Evolutionary conservation across 37 sponge, comb jelly and placozoan species (phyloP).

Genomic region (Tethya wilhelma): DNA sequence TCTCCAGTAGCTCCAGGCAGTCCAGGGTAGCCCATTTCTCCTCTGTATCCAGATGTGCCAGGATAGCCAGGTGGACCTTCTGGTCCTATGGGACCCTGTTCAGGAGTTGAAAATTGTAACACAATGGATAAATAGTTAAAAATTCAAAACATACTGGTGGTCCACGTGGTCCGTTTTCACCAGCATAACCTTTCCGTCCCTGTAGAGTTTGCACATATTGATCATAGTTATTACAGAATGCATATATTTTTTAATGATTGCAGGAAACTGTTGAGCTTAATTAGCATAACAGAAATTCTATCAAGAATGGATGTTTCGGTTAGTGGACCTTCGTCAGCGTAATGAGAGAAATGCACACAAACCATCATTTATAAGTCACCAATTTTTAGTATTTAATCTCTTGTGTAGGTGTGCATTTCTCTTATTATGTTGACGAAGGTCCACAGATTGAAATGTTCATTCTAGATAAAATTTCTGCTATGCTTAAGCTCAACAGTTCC

Average conservation of each 20-base stretch:
- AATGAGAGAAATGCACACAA: too few species aligned
- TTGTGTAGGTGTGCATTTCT: too few species aligned
- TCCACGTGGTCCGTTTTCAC: slow-evolving; percentile 54
- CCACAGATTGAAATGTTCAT: too few species aligned
- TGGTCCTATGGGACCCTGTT: slow-evolving; percentile 17
- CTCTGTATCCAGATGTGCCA: slow-evolving; percentile 23
- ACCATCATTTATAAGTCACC: too few species aligned
- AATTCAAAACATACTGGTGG: slow-evolving; percentile 28
- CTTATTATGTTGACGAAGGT: too few species aligned
- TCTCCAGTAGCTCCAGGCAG: background rate
- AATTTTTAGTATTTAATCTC: too few species aligned
- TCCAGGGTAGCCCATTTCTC: background rate
- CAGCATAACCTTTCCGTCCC: slow-evolving; percentile 50
- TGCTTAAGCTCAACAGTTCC: background rate
- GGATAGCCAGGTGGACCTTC: background rate
- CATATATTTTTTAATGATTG: too few species aligned
- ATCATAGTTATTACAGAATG: too few species aligned
- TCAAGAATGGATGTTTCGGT: too few species aligned
- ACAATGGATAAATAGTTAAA: background rate
- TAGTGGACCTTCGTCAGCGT: too few species aligned
- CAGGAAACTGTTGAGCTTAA: too few species aligned
- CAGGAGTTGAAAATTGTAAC: background rate
- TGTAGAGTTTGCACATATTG: background rate
- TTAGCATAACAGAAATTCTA: too few species aligned
- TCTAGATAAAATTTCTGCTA: background rate